Evolutionary conservation across 2,888 invertebrate species (phyloP).

Genomic region (Vesta saturnalis): DNA sequence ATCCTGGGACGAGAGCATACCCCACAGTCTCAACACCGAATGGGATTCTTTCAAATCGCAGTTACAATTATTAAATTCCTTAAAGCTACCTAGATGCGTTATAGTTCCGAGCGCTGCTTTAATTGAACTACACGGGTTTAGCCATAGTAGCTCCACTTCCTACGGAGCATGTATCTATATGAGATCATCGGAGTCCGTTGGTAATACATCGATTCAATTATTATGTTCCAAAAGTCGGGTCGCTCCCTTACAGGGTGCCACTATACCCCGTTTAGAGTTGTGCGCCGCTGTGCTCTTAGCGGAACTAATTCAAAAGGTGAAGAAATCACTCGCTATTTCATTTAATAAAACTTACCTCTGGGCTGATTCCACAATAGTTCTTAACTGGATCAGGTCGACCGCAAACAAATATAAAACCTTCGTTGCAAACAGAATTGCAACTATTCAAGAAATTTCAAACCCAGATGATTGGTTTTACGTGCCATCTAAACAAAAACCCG

Average conservation of each 20-base stretch:
- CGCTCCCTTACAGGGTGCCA: constrained; percentile 17
- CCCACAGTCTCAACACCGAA: constrained; percentile 7
- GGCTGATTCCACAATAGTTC: no score
- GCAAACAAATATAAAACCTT: no score
- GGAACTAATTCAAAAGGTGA: no score
- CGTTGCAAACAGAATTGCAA: no score
- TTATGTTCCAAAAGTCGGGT: constrained; percentile 29
- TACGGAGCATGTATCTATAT: constrained; percentile 42
- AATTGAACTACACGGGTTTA: constrained; percentile 44
- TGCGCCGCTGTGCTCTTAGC: no score
- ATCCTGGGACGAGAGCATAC: constrained; percentile 30
- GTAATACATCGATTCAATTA: constrained; percentile 17
- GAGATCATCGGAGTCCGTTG: no score
- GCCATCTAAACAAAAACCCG: neutral
- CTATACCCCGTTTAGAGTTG: constrained; percentile 29
- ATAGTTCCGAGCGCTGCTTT: neutral
- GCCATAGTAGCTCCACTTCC: constrained; percentile 41
- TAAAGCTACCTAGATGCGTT: constrained; percentile 16
- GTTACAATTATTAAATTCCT: no score
- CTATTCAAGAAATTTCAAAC: neutral
- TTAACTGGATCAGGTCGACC: no score
- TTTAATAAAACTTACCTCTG: constrained; percentile 12
- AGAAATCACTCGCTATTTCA: constrained; percentile 14
- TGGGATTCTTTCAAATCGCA: constrained; percentile 18
- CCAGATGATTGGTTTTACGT: neutral